Conservation (phyloP, 2,797 vertebrate species). For the Eleutherodactylus coqui region DNA sequence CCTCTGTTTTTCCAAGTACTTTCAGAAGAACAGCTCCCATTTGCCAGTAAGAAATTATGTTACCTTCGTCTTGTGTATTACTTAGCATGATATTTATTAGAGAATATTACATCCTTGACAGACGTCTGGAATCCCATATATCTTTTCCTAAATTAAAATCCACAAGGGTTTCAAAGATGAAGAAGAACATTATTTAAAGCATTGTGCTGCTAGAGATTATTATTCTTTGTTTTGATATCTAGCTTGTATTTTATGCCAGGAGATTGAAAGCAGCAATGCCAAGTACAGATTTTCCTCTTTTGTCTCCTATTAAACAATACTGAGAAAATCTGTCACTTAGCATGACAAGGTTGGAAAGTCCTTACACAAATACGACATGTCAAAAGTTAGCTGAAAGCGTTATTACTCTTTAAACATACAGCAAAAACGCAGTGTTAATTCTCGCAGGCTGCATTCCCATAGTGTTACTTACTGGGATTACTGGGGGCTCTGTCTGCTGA, state of each 20-base stretch:
- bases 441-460: too few relatives aligned
- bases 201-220: slow-evolving; percentile 41
- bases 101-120: slow-evolving; percentile 30
- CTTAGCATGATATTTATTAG: slow-evolving; percentile 51
- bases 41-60: not conserved
- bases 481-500: too few relatives aligned
- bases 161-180: slow-evolving; percentile 36
- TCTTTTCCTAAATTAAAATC: slow-evolving; percentile 43
- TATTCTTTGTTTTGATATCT: slow-evolving; percentile 24
- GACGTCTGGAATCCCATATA: slow-evolving; percentile 46
- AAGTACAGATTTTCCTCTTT: not conserved
- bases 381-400: too few relatives aligned
- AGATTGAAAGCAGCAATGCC: slow-evolving; percentile 34
- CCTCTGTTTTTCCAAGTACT: not conserved
- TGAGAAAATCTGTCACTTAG: not conserved
- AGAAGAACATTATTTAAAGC: slow-evolving; percentile 30
- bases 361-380: too few relatives aligned
- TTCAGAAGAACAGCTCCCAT: not conserved
- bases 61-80: not conserved
- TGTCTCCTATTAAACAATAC: not conserved
- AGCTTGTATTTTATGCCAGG: slow-evolving; percentile 9
- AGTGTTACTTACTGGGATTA: too few relatives aligned
- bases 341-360: not conserved
- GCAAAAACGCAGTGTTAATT: too few relatives aligned
- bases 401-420: too few relatives aligned